phyloP scores from a whole-genome alignment of 2,113 vertebrate species.

The Rafetus swinhoei region DNA sequence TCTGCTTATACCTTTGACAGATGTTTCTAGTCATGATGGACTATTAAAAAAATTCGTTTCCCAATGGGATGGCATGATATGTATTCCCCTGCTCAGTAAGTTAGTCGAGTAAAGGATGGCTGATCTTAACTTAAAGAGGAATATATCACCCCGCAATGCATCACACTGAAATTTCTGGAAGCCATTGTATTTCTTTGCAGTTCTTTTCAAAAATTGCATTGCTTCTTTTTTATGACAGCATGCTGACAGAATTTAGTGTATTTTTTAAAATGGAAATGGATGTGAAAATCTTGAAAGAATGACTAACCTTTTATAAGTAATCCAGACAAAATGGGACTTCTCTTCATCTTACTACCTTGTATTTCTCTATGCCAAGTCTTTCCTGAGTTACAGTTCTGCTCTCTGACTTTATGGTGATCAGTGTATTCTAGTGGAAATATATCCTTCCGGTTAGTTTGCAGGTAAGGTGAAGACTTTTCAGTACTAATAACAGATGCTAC shows the following conservation, averaged over 20 bases:
- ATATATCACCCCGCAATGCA: background rate
- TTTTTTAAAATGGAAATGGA: background rate
- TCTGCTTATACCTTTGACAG: background rate
- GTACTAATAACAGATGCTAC: background rate
- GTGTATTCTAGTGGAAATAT: background rate
- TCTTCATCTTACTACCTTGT: background rate
- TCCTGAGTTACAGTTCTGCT: background rate
- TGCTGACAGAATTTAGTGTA: background rate
- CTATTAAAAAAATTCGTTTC: background rate
- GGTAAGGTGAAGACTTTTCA: background rate
- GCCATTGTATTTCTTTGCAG: background rate
- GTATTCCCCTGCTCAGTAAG: background rate
- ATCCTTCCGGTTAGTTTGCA: background rate
- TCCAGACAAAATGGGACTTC: background rate
- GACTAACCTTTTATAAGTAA: background rate
- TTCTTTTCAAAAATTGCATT: fast-evolving
- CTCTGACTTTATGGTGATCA: background rate
- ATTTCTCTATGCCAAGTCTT: background rate
- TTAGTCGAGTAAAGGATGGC: background rate
- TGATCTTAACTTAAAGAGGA: background rate
- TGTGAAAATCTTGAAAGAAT: background rate
- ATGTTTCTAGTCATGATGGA: background rate
- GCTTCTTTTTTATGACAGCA: fast-evolving
- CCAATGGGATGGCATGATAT: background rate
- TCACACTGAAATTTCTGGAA: background rate